A percentile compares a stretch with the other conserved stretches of the same genome.
phyloP scores from a whole-genome alignment of 1,140 invertebrate genomes.

The Eumeta japonica region DNA sequence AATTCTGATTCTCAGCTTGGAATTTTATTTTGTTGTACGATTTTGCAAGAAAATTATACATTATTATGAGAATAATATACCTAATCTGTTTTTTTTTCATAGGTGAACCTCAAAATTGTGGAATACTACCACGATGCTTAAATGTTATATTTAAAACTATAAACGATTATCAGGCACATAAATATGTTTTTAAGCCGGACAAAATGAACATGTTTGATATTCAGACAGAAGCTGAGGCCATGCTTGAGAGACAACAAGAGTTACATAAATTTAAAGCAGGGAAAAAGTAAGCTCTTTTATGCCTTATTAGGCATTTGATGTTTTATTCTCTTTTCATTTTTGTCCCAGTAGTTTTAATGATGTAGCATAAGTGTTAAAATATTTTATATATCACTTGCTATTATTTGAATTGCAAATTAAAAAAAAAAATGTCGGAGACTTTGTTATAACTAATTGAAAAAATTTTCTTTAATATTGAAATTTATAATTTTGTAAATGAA shows the following conservation, averaged over 20 bases:
- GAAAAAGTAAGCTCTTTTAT: constrained; percentile 20
- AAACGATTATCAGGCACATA: constrained; percentile 72
- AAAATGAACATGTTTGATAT: constrained; percentile 92
- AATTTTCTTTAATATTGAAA: no score
- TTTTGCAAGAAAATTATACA: no score
- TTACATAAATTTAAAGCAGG: constrained; percentile 44
- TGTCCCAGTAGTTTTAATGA: no score
- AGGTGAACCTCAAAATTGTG: constrained; percentile 72
- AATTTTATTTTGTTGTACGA: no score
- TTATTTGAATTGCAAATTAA: no score
- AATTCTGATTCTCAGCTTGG: no score
- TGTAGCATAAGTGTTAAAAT: no score
- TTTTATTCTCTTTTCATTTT: no score
- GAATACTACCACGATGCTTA: constrained; percentile 84
- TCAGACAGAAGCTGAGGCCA: constrained; percentile 82
- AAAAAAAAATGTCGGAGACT: no score
- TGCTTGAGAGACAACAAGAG: constrained; percentile 69
- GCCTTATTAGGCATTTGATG: background rate
- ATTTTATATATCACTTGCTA: no score
- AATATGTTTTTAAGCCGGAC: constrained; percentile 89
- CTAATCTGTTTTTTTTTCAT: constrained; percentile 13
- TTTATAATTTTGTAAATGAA: no score
- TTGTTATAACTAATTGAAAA: no score
- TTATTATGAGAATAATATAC: background rate
- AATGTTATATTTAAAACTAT: constrained; percentile 93